Evolutionary conservation across 2,888 invertebrate species (phyloP), one percentile per base, ranked within the genome.

Genomic region (Euzetes globulus): DNA sequence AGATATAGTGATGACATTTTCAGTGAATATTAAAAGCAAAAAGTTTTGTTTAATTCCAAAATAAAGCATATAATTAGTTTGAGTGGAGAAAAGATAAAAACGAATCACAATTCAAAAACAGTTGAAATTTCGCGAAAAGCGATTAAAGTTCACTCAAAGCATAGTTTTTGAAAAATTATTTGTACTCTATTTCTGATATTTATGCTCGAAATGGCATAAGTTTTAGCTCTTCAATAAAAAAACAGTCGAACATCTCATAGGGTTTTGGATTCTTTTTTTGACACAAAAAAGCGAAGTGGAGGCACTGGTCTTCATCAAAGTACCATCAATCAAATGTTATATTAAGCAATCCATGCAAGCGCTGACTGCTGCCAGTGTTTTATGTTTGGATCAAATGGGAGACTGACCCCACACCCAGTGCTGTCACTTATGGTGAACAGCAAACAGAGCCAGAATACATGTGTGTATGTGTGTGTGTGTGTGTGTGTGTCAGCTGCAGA

Each of bases 271-370:
- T 17, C n/a, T n/a, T 9, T 7, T 41, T 27, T 17, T 6, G 29
- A 11, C 5, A 22, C 2, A 71, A 11, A 5, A n/a, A 29, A 37
- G 71, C 13, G 29, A 41, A 19, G 9, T 19, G 37, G 15, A 60
- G 27, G 58, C 73, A 25, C 22, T 60, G 41, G 50, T 47, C 70
- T 47, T 47, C 73, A 58, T 50, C 71, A 71, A 71, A 74, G 63
- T 41, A 72, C 74, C 29, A 68, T 68, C 71, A 71, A 71, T 71
- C 71, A 71, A 19, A 71, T 29, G 27, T 47, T 47, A 52, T 50
- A 65, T 65, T 65, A 65, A 37, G 65, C 65, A 65, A 65, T 19
- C 65, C 65, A 65, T 65, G 65, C 65, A 37, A 65, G 65, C 41
- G 15, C 19, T 27, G 7, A 65, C 19, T 65, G 37, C 33, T n/a